phyloP scores from a whole-genome alignment of 2,113 vertebrate genomes.

The Cnemophilus loriae region DNA sequence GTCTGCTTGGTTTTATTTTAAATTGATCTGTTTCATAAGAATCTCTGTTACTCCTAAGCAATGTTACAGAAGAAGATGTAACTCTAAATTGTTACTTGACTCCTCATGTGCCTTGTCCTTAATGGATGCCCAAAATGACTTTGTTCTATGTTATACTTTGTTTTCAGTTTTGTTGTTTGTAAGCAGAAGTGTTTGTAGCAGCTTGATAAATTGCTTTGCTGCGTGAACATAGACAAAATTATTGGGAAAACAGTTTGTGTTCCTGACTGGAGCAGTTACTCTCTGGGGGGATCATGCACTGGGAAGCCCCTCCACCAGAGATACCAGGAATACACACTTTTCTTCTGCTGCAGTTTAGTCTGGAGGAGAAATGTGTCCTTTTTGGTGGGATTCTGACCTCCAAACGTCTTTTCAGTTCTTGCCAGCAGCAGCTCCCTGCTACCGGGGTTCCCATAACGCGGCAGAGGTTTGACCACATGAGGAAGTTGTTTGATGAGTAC shows the following conservation, averaged over 20 bases:
- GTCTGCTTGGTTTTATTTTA: neutral
- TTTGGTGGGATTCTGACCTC: neutral
- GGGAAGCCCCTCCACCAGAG: neutral
- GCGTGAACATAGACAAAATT: rapidly evolving
- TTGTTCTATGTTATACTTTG: neutral
- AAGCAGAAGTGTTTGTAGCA: neutral
- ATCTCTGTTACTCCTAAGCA: neutral
- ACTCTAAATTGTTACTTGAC: too few relatives aligned
- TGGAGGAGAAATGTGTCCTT: neutral
- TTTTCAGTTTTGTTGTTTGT: neutral
- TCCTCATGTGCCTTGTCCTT: neutral
- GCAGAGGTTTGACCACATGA: slow-evolving; percentile 82
- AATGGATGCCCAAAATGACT: neutral
- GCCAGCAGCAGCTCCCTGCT: slow-evolving; percentile 91
- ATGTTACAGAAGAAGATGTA: too few relatives aligned
- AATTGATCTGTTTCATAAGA: neutral
- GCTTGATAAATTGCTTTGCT: neutral
- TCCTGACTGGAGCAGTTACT: neutral
- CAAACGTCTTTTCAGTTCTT: slow-evolving; percentile 73
- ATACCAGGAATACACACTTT: neutral
- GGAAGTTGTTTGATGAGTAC: slow-evolving; percentile 87
- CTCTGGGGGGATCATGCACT: neutral
- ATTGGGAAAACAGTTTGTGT: neutral
- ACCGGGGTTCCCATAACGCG: slow-evolving; percentile 83
- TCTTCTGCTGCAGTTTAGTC: neutral